Evolutionary conservation across 2,888 invertebrate species (phyloP), one percentile per base, ranked within the genome.

Genomic region (Stenchaetothrips biformis): DNA sequence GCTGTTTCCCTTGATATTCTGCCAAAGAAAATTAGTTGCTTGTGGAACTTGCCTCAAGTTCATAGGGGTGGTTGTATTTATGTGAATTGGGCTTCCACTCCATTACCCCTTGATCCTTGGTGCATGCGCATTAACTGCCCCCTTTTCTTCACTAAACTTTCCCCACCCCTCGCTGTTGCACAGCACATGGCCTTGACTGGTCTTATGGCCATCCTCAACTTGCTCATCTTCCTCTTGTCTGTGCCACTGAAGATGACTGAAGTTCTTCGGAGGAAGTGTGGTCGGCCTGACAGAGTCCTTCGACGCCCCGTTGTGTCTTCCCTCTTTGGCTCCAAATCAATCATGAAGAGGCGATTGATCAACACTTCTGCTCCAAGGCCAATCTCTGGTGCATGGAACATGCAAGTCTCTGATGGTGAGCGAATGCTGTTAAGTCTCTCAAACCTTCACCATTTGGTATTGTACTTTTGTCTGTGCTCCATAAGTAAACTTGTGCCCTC

Each of bases 191-290:
- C 67, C 67, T 74, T 74, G 67, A 74, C 67, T 25, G 67, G 67
- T 25, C 67, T 74, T 74, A 25, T 74, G 67, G 67, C 67, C 67
- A 74, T 74, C 67, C 25, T 74, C 67, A 74, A 74, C 67, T 74
- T 74, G 67, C 67, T 74, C 21, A 74, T 74, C 67, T 74, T 74
- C 67, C 67, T 74, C 67, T 74, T 74, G 67, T 74, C 67, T 74
- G 67, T 74, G 67, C 67, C 67, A 25, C 21, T 74, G 67, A 74
- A 74, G 67, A 74, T 74, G 25, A 74, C 67, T 74, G 67, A 74
- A 8, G 67, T 74, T 74, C 21, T 74, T 21, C 67, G 67, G 67
- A 74, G 67, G 25, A 74, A 74, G 21, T 74, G 67, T 74, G 67
- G 67, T 11, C 67, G 67, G 21, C 67, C 67, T 11, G 67, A 25